These are phyloP conservation scores for Asteroscopus sphinx DNA, from an alignment of 2,888 invertebrate genomes.

Conservation along the genomic window DNA sequence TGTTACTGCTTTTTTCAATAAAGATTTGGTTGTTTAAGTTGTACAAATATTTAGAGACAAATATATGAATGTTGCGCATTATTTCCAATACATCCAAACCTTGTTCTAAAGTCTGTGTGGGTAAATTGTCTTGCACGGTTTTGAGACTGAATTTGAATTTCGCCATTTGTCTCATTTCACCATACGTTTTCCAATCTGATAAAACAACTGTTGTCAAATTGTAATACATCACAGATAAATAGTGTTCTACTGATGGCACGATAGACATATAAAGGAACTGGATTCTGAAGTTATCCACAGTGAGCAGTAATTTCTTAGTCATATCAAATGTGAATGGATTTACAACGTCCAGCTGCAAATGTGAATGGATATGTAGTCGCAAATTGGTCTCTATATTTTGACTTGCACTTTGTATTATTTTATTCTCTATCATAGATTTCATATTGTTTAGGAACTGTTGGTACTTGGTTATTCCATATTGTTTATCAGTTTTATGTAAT, in stretches of 20 bases:
- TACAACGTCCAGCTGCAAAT: slow-evolving; percentile 93
- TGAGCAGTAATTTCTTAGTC: slow-evolving; percentile 91
- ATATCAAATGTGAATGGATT: slow-evolving; percentile 93
- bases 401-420: slow-evolving; percentile 93
- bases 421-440: slow-evolving; percentile 85
- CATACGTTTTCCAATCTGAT: slow-evolving; percentile 99
- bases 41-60: slow-evolving; percentile 97
- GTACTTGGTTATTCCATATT: slow-evolving; percentile 69
- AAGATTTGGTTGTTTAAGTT: slow-evolving; percentile 99
- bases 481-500: slow-evolving; percentile 76
- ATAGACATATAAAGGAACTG: slow-evolving; percentile 90
- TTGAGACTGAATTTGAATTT: slow-evolving; percentile 94
- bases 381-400: slow-evolving; percentile 97
- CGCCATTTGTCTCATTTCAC: slow-evolving; percentile 98
- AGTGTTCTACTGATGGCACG: slow-evolving; percentile 94
- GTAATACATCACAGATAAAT: slow-evolving; percentile 98
- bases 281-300: slow-evolving; percentile 88
- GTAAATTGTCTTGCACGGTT: slow-evolving; percentile 97
- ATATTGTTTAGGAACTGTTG: slow-evolving; percentile 76
- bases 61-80: slow-evolving; percentile 98
- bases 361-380: slow-evolving; percentile 97
- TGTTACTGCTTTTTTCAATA: slow-evolving; percentile 96
- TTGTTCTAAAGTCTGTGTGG: slow-evolving; percentile 98
- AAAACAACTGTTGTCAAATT: slow-evolving; percentile 99
- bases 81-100: slow-evolving; percentile 99